A percentile compares a stretch with the other conserved stretches of the same genome.
Evolutionary conservation across 2,113 vertebrate species (phyloP).

Genomic region (Myodes glareolus): DNA sequence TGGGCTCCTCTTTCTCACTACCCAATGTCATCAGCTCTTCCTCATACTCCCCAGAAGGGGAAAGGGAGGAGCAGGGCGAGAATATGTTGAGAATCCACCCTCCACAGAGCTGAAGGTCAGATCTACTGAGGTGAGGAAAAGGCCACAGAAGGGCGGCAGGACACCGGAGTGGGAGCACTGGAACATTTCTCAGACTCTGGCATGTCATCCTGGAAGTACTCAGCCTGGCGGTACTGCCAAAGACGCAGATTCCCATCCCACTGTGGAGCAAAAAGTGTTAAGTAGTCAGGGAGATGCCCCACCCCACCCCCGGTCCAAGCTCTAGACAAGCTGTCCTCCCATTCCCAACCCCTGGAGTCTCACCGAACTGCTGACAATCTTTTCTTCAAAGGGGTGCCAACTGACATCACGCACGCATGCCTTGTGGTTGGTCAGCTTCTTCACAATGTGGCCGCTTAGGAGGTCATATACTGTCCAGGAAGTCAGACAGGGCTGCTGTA

Average conservation of each 20-base stretch:
- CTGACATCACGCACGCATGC: conserved; percentile 95
- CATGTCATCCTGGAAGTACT: conserved; percentile 86
- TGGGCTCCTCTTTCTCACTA: conserved; percentile 40
- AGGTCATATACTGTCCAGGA: conserved; percentile 91
- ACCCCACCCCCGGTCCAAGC: background rate
- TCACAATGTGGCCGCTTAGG: conserved; percentile 90
- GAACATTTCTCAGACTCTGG: conserved; percentile 65
- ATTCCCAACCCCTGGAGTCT: conserved; percentile 72
- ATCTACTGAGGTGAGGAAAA: conserved; percentile 78
- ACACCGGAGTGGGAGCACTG: background rate
- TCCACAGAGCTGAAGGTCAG: background rate
- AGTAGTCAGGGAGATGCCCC: background rate
- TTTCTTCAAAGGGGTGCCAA: conserved; percentile 94
- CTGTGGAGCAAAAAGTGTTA: conserved; percentile 79
- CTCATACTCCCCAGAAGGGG: conserved; percentile 54
- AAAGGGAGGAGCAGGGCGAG: conserved; percentile 39
- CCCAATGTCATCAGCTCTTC: conserved; percentile 50
- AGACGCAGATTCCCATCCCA: conserved; percentile 93
- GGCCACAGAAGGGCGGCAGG: conserved; percentile 45
- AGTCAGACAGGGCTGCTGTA: background rate
- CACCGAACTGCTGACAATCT: conserved; percentile 94
- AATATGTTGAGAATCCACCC: conserved; percentile 48
- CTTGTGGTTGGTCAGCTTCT: conserved; percentile 90
- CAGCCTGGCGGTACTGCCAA: conserved; percentile 92
- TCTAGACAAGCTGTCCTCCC: background rate